Evolutionary conservation across 1,140 invertebrate species (phyloP).

Genomic region (Venturia canescens): DNA sequence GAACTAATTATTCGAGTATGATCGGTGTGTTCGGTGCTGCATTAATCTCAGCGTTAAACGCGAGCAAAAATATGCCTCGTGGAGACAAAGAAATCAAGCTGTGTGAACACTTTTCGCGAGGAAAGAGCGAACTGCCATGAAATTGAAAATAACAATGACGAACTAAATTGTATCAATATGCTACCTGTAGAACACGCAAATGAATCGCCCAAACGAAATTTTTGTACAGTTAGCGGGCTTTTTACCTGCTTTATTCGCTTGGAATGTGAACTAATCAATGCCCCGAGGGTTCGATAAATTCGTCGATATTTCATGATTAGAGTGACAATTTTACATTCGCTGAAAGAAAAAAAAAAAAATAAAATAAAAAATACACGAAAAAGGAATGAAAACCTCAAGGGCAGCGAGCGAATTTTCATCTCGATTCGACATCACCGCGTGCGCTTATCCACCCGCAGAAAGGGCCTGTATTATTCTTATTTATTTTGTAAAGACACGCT

Average conservation of each 20-base stretch:
- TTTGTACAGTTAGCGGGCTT: neutral
- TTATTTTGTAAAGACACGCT: constrained; percentile 76
- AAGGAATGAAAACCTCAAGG: neutral
- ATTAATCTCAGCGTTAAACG: neutral
- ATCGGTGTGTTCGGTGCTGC: neutral
- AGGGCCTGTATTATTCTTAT: constrained; percentile 71
- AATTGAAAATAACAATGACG: neutral
- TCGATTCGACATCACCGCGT: constrained; percentile 20
- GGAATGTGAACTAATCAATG: neutral
- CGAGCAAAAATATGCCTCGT: neutral
- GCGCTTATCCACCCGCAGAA: neutral
- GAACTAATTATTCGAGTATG: constrained; percentile 18
- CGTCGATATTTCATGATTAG: neutral
- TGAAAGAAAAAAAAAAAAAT: neutral
- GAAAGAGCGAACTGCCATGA: neutral
- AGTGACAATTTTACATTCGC: neutral
- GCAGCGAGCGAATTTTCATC: constrained; percentile 9
- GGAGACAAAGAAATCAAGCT: constrained; percentile 11
- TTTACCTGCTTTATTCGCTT: constrained; percentile 5
- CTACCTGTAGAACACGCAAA: constrained; percentile 18
- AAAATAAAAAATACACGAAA: no score
- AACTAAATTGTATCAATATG: neutral
- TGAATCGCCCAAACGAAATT: constrained; percentile 31
- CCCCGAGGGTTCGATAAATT: neutral
- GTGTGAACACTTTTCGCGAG: neutral